Evolutionary conservation across 2,113 vertebrate genomes (phyloP).

Genomic region (Sceloporus tristichus): DNA sequence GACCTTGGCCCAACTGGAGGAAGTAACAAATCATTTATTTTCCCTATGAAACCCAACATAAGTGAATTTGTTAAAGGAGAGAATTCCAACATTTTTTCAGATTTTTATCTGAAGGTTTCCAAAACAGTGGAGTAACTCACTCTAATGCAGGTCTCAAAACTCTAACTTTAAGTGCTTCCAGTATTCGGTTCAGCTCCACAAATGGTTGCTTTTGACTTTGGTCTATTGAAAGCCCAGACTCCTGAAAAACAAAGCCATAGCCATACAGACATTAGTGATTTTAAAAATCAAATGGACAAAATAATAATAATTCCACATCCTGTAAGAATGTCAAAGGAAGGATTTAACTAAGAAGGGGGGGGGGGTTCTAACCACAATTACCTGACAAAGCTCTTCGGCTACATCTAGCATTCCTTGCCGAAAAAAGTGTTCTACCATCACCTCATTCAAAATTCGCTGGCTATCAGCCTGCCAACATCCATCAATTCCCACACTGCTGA

Average conservation of each 20-base stretch:
- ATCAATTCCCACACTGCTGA: conserved; percentile 87
- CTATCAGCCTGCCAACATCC: conserved; percentile 89
- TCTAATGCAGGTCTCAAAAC: conserved; percentile 87
- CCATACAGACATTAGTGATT: conserved; percentile 36
- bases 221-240: conserved; percentile 87
- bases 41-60: not conserved
- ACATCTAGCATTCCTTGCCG: conserved; percentile 88
- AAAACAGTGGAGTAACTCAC: conserved; percentile 74
- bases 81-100: not conserved
- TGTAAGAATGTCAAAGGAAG: not conserved
- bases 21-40: not conserved
- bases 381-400: conserved; percentile 88
- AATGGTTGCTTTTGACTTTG: conserved; percentile 89
- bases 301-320: too few relatives aligned
- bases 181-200: conserved; percentile 88
- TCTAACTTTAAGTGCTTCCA: conserved; percentile 88
- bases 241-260: conserved; percentile 70
- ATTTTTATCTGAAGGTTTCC: conserved; percentile 15
- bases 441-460: conserved; percentile 86
- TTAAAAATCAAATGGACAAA: not conserved
- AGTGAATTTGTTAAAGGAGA: not conserved
- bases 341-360: not conserved
- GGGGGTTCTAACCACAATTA: conserved; percentile 46
- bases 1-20: not conserved
- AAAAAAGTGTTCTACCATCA: conserved; percentile 91